Base-by-base conservation (phyloP, 1,140 invertebrate genomes). In the Hylyphantes graminicola region DNA sequence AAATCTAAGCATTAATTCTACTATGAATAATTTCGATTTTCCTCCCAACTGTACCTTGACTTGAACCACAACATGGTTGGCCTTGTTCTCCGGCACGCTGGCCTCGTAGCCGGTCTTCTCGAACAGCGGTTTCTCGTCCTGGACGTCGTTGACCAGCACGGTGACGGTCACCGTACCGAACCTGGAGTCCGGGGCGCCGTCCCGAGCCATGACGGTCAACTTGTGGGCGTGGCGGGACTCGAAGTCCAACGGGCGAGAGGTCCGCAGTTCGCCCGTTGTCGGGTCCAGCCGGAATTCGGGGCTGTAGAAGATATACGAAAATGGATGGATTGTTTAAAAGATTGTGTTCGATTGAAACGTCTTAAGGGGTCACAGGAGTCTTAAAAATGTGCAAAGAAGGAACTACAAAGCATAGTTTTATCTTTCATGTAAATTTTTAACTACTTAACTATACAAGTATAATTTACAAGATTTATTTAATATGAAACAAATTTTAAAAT, bases 91-190 rank as follows among this genome's bases (percentile, higher is more conserved):
- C 7, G 94, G 94, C 15, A 97, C 94, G 54, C 91, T 92, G 2
- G 94, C 93, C 88, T 94, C 93, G 86, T 97, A 96, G 4, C 92
- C 89, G 0, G 92, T 90, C 85, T 93, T 92, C 86, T 91, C 92
- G 88, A 98, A 98, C 10, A 94, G 50, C 0, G 96, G 96, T 35
- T 94, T 90, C 89, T 97, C 96, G 89, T 97, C 96, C 50, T 95
- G 93, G 0, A 94, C 90, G 89, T 98, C 96, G 48, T 92, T 89
- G n/a, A 93, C 92, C 85, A 92, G 90, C 0, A 98, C 93, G 0
- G 94, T 94, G 0, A 97, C 95, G 7, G 94, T 95, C 0, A 96
- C 95, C 0, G 95, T 97, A 0, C 95, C 94, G 72, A 96, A 91
- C 21, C 94, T 92, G n/a, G 94, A 93, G 90, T 97, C 95, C 0